Conservation (phyloP, 2,888 invertebrate genomes). For the Coelopa pilipes region DNA sequence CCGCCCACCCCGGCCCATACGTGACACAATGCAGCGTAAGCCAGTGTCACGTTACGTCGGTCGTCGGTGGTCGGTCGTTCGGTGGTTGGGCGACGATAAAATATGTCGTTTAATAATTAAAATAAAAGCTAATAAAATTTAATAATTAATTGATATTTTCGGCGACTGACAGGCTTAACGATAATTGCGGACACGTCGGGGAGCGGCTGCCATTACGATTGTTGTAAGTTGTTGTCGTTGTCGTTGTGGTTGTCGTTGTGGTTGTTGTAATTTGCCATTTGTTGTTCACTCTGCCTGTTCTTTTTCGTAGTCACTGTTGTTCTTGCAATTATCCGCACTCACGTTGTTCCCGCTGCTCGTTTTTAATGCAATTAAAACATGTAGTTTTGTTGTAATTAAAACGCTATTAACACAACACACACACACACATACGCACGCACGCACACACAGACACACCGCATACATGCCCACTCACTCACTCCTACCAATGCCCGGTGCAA, state of each 20-base stretch:
- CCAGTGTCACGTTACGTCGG: background rate
- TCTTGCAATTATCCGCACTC: too few species aligned
- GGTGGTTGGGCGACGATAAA: constrained; percentile 8
- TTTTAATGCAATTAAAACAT: constrained; percentile 22
- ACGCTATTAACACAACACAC: constrained; percentile 21
- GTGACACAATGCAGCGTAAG: background rate
- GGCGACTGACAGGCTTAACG: constrained; percentile 19
- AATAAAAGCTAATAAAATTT: constrained; percentile 32
- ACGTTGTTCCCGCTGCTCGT: background rate
- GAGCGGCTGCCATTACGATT: background rate
- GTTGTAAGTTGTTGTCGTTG: background rate
- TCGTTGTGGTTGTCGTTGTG: too few species aligned
- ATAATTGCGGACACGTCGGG: constrained; percentile 24
- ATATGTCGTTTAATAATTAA: constrained; percentile 19
- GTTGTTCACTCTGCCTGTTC: too few species aligned
- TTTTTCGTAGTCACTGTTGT: too few species aligned
- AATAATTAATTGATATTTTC: constrained; percentile 24
- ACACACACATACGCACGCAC: background rate
- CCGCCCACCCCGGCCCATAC: background rate
- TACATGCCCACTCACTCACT: too few species aligned
- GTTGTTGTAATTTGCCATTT: too few species aligned
- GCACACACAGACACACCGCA: too few species aligned
- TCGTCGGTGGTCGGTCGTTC: background rate
- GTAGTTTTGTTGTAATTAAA: constrained; percentile 23
- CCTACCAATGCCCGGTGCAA: too few species aligned